These are phyloP conservation scores for Rhyacophila brunnea DNA, from an alignment of 1,140 invertebrate species.

Conservation along the genomic window DNA sequence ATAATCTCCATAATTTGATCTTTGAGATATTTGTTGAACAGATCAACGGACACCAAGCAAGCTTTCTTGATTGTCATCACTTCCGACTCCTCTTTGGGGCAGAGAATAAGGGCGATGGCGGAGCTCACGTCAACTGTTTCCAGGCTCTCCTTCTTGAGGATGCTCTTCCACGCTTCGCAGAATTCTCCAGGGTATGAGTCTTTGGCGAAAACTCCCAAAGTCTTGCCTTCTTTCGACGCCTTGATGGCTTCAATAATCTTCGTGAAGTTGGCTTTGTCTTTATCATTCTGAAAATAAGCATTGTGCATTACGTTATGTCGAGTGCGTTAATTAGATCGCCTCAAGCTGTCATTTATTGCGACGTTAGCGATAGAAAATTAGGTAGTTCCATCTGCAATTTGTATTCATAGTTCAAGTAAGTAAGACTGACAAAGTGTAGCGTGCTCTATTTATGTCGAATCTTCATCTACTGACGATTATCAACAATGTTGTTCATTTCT, in stretches of 20 bases:
- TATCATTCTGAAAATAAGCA: constrained; percentile 73
- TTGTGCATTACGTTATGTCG: too few species aligned
- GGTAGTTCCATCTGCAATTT: too few species aligned
- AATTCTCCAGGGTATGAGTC: constrained; percentile 93
- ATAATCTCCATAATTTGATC: constrained; percentile 99
- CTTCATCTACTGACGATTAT: too few species aligned
- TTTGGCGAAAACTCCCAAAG: constrained; percentile 89
- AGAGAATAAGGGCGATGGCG: constrained; percentile 83
- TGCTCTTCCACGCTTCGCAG: constrained; percentile 85
- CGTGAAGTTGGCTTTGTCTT: constrained; percentile 92
- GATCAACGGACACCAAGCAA: constrained; percentile 87
- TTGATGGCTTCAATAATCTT: constrained; percentile 85
- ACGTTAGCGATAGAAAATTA: too few species aligned
- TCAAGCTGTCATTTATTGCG: too few species aligned
- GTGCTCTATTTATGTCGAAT: too few species aligned
- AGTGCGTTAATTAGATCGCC: too few species aligned
- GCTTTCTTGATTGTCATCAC: constrained; percentile 93
- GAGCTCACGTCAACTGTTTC: constrained; percentile 87
- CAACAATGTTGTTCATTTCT: too few species aligned
- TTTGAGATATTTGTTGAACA: constrained; percentile 95
- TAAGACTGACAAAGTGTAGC: too few species aligned
- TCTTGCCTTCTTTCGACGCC: constrained; percentile 86
- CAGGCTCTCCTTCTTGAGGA: constrained; percentile 74
- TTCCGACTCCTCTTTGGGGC: constrained; percentile 93
- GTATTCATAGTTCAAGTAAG: too few species aligned